A percentile compares a stretch with the other conserved stretches of the same genome.
Conservation (phyloP, 1,140 invertebrate genomes). For the Trachymyrmex septentrionalis region DNA sequence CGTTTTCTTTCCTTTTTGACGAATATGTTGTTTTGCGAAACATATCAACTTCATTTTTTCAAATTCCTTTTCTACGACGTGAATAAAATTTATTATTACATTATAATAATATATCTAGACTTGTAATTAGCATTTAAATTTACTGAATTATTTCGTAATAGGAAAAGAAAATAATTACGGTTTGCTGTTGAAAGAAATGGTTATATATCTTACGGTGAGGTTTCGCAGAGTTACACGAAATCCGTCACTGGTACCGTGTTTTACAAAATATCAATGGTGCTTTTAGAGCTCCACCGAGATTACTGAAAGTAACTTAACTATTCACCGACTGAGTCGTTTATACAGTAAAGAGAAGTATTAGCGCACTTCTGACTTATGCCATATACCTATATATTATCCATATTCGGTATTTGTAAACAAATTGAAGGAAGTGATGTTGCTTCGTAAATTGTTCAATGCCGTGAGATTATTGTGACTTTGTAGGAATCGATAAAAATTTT, state of each 20-base stretch:
- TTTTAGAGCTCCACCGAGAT: slow-evolving; percentile 23
- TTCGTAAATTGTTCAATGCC: slow-evolving; percentile 70
- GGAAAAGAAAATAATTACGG: neutral
- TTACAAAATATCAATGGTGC: neutral
- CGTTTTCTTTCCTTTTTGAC: neutral
- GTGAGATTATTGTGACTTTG: slow-evolving; percentile 48
- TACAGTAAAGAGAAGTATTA: slow-evolving; percentile 34
- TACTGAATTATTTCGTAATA: neutral
- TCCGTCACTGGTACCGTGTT: neutral
- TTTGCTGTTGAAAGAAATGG: neutral
- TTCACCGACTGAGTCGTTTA: slow-evolving; percentile 63
- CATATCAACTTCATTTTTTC: neutral
- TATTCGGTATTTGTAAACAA: slow-evolving; percentile 53
- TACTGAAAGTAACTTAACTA: slow-evolving; percentile 53
- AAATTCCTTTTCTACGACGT: neutral
- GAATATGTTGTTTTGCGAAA: slow-evolving; percentile 1
- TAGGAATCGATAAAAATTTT: slow-evolving; percentile 61
- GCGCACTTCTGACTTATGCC: neutral
- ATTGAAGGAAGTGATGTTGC: slow-evolving; percentile 39
- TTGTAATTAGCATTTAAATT: neutral
- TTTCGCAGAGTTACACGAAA: neutral
- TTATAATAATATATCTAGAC: neutral
- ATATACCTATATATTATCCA: slow-evolving; percentile 44
- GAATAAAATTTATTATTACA: neutral
- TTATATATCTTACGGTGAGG: neutral